Evolutionary conservation across 2,888 invertebrate genomes (phyloP).

Genomic region (Pyrocoelia pectoralis): DNA sequence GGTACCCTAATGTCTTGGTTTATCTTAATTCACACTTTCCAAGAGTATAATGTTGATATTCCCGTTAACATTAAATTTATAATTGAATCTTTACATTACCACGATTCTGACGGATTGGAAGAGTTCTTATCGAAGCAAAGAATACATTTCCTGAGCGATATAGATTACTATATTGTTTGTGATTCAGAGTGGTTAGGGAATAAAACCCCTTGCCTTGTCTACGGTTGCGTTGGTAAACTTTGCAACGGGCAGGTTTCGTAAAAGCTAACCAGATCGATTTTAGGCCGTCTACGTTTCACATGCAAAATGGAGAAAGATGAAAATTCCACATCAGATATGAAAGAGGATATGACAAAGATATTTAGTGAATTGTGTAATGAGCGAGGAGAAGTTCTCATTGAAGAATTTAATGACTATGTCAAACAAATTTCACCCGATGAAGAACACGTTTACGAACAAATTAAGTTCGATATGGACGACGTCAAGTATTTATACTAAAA

Average conservation of each 20-base stretch:
- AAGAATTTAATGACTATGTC: slow-evolving; percentile 57
- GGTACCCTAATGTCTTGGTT: slow-evolving; percentile 59
- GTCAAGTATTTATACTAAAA: slow-evolving; percentile 46
- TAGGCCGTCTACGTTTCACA: slow-evolving; percentile 51
- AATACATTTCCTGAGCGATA: slow-evolving; percentile 53
- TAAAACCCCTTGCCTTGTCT: slow-evolving; percentile 59
- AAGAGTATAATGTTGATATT: slow-evolving; percentile 49
- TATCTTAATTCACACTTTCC: slow-evolving; percentile 56
- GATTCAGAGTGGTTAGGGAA: slow-evolving; percentile 60
- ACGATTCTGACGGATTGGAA: slow-evolving; percentile 55
- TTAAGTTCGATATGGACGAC: slow-evolving; percentile 55
- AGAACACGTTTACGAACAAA: slow-evolving; percentile 57
- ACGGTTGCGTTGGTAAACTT: slow-evolving; percentile 57
- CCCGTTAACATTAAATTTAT: slow-evolving; percentile 61
- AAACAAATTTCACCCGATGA: slow-evolving; percentile 60
- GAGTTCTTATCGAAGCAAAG: slow-evolving; percentile 52
- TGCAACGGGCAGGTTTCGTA: background rate
- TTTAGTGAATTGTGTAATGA: slow-evolving; percentile 51
- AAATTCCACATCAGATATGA: slow-evolving; percentile 51
- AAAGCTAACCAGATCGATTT: slow-evolving; percentile 3
- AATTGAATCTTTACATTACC: slow-evolving; percentile 59
- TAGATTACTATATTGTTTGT: slow-evolving; percentile 56
- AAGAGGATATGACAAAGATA: slow-evolving; percentile 56
- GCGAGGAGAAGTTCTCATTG: slow-evolving; percentile 54
- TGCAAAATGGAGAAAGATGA: slow-evolving; percentile 46